A percentile compares a stretch with the other conserved stretches of the same genome.
Conservation (phyloP, 2,113 vertebrate genomes). For the Seriola aureovittata region DNA sequence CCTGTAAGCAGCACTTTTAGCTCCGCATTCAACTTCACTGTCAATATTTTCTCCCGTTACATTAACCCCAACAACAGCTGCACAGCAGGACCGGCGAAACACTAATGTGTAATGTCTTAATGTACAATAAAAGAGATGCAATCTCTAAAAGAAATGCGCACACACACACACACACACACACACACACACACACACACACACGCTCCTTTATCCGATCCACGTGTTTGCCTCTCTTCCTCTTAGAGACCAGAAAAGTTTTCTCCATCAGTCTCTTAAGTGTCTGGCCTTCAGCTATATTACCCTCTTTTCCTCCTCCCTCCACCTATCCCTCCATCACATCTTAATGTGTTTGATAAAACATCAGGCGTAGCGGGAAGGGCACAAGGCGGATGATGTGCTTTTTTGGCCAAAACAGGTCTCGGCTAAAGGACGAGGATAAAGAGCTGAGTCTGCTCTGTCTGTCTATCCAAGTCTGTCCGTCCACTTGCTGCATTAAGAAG, state of each 20-base stretch:
- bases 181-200: neutral
- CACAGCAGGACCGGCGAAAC: neutral
- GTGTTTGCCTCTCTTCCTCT: conserved; percentile 31
- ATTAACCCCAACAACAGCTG: conserved; percentile 27
- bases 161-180: neutral
- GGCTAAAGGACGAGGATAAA: conserved; percentile 78
- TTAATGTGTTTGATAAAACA: conserved; percentile 87
- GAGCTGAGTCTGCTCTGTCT: conserved; percentile 64
- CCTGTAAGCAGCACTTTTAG: conserved; percentile 26
- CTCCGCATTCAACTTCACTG: conserved; percentile 19
- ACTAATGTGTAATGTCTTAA: conserved; percentile 55
- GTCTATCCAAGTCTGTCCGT: conserved; percentile 73
- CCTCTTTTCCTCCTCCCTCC: conserved; percentile 44
- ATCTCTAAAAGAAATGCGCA: conserved; percentile 17
- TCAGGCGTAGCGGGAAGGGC: conserved; percentile 85
- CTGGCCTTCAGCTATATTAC: conserved; percentile 69
- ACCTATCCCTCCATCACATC: conserved; percentile 68
- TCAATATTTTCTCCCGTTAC: conserved; percentile 41
- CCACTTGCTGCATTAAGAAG: conserved; percentile 80
- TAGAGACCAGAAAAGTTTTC: conserved; percentile 62
- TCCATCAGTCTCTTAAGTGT: conserved; percentile 67
- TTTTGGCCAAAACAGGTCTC: conserved; percentile 79
- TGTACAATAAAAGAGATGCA: conserved; percentile 34
- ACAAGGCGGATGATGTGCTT: conserved; percentile 76
- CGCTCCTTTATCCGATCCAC: neutral